Percentiles rank a stretch among this genome's conserved stretches.
Conservation (phyloP, 2,888 invertebrate genomes). For the Drosophila hawaiiensis region DNA sequence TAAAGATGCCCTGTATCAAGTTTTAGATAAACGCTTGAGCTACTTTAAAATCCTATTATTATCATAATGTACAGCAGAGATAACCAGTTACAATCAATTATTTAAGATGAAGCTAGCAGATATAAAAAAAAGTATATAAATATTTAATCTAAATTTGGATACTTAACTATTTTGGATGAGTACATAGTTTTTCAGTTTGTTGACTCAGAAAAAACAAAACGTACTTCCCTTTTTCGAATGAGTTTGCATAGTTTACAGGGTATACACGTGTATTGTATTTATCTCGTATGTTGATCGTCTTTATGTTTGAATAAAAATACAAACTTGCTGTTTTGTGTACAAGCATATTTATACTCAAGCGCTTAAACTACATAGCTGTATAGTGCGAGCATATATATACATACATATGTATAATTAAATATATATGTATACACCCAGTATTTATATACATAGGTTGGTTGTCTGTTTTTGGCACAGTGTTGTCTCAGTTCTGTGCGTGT, state of each 20-base stretch:
- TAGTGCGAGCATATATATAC: background rate
- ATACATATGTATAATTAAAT: constrained; percentile 23
- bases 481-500: constrained; percentile 42
- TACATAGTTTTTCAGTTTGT: background rate
- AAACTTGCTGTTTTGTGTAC: constrained; percentile 8
- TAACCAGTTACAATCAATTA: background rate
- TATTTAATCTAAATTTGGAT: background rate
- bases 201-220: background rate
- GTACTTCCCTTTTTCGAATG: background rate
- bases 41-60: background rate
- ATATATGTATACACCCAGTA: constrained; percentile 27
- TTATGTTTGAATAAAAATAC: constrained; percentile 3
- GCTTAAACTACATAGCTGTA: background rate
- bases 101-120: background rate
- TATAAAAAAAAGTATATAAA: background rate
- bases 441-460: constrained; percentile 13
- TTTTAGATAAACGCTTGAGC: background rate
- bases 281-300: background rate
- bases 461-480: constrained; percentile 60
- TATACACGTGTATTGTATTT: constrained; percentile 1
- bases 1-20: background rate
- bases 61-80: background rate
- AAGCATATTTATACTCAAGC: background rate
- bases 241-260: constrained; percentile 8
- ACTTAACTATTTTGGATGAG: background rate